Evolutionary conservation across 1,140 invertebrate species (phyloP).

Genomic region (Xylocopa sonorina): DNA sequence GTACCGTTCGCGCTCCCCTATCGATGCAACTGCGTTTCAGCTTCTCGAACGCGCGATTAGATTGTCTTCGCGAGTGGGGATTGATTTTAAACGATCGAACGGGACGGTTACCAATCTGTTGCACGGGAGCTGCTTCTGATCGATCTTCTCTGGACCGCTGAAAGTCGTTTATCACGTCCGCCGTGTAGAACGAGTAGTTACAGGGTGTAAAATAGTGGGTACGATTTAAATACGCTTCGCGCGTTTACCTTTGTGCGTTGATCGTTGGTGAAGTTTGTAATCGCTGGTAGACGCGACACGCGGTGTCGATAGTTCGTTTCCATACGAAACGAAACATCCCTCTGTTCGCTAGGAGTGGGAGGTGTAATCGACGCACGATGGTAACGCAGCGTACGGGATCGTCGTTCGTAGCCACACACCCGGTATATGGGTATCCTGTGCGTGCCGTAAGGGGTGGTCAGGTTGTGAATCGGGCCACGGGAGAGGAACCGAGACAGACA

Average conservation of each 20-base stretch:
- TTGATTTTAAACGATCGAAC: too few species aligned
- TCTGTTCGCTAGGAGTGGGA: background rate
- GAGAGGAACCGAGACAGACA: constrained; percentile 67
- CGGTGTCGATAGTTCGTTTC: too few species aligned
- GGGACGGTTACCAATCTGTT: too few species aligned
- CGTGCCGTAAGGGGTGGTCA: constrained; percentile 70
- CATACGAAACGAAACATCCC: background rate
- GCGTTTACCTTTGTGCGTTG: too few species aligned
- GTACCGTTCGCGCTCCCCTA: background rate
- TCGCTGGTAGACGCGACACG: too few species aligned
- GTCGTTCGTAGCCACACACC: constrained; percentile 47
- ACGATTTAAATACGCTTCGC: background rate
- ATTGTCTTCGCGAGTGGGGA: too few species aligned
- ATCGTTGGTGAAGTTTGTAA: too few species aligned
- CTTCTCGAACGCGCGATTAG: too few species aligned
- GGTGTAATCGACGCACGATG: background rate
- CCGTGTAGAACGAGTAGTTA: background rate
- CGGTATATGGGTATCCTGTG: constrained; percentile 67
- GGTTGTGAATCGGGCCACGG: constrained; percentile 66
- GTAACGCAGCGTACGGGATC: constrained; percentile 6
- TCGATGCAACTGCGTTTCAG: background rate
- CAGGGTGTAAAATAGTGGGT: background rate
- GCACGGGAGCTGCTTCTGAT: too few species aligned
- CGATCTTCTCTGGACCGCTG: background rate
- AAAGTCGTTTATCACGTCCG: too few species aligned